Base-by-base conservation (phyloP, 2,797 vertebrate species). In the Intellagama lesueurii region DNA sequence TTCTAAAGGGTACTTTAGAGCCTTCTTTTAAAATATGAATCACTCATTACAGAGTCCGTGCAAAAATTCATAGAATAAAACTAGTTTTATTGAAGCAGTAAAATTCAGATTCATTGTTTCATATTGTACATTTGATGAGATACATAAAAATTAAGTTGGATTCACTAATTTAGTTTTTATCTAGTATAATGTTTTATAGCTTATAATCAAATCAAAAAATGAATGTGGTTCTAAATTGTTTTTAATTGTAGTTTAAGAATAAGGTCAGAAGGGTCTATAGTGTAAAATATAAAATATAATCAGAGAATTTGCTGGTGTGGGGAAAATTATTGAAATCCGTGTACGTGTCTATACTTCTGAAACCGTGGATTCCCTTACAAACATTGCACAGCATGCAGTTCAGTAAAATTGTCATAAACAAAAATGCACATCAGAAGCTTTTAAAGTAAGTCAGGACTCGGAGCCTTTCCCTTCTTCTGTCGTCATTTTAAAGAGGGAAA, bases 271-370 rank as follows among this genome's bases (percentile, higher is more conserved):
- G 87, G 91, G 24, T 52, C 69, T 82, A 1, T 77, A 83, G 60
- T 49, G n/a, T 87, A 90, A 88, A 92, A 91, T 85, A 87, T 56
- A 56, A 56, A 92, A 91, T 75, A 75, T 90, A 90, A 88, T 92
- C 28, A 88, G 30, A 68, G 69, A 24, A 77, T 77, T 22, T 64
- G 75, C 68, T 87, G 87, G 9, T 24, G 81, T 89, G 81, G 85
- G 28, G 0, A 1, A 11, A 44, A n/a, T 82, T 90, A 75, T 28
- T 91, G 90, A 89, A 92, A 88, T 86, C 73, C 64, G 5, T n/a
- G 49, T 89, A 5, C 14, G 16, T 69, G 12, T 86, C 83, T 83
- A 81, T 85, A 44, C 11, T 7, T 52, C 52, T 87, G 56, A 85
- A 81, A 40, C 81, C 85, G 30, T 40, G 81, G 32, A 1, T 83